Percentiles rank a stretch among this genome's conserved stretches.
These are phyloP conservation scores for Agonopterix arenella DNA, from an alignment of 2,888 invertebrate species.

Conservation along the genomic window DNA sequence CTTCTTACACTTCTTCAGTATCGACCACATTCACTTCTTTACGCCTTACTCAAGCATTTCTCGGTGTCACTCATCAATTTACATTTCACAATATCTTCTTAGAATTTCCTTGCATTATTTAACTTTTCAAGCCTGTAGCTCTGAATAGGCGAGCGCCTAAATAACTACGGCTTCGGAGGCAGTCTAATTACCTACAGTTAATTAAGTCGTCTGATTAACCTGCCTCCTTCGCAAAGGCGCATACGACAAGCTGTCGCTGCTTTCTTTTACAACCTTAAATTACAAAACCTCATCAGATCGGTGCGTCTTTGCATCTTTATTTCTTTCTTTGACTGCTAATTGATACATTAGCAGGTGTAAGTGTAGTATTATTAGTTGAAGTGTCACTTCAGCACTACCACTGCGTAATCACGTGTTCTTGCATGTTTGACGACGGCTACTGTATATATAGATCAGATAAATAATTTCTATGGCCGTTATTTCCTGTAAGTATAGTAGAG, in stretches of 20 bases:
- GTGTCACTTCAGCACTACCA: slow-evolving; percentile 59
- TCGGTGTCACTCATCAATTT: slow-evolving; percentile 50
- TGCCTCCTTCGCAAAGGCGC: slow-evolving; percentile 16
- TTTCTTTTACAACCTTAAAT: slow-evolving; percentile 19
- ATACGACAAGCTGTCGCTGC: slow-evolving; percentile 24
- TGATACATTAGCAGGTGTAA: neutral
- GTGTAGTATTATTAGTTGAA: slow-evolving; percentile 34
- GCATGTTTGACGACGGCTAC: slow-evolving; percentile 65
- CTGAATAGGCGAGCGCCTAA: slow-evolving; percentile 12
- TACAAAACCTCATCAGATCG: slow-evolving; percentile 6
- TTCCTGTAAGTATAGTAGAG: slow-evolving; percentile 44
- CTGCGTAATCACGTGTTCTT: slow-evolving; percentile 23
- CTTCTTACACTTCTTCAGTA: slow-evolving; percentile 51
- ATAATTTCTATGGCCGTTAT: slow-evolving; percentile 65
- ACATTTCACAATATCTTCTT: slow-evolving; percentile 18
- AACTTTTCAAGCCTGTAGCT: slow-evolving; percentile 5
- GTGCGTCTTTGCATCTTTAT: slow-evolving; percentile 1
- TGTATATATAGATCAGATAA: slow-evolving; percentile 49
- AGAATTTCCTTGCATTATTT: slow-evolving; percentile 1
- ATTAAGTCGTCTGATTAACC: slow-evolving; percentile 11
- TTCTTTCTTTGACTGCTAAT: neutral
- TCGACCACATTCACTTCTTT: slow-evolving; percentile 60
- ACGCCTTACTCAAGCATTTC: slow-evolving; percentile 53
- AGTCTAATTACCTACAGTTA: slow-evolving; percentile 5
- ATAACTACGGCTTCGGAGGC: slow-evolving; percentile 5